phyloP scores from a whole-genome alignment of 2,888 invertebrate species.

The Maniola hyperantus region DNA sequence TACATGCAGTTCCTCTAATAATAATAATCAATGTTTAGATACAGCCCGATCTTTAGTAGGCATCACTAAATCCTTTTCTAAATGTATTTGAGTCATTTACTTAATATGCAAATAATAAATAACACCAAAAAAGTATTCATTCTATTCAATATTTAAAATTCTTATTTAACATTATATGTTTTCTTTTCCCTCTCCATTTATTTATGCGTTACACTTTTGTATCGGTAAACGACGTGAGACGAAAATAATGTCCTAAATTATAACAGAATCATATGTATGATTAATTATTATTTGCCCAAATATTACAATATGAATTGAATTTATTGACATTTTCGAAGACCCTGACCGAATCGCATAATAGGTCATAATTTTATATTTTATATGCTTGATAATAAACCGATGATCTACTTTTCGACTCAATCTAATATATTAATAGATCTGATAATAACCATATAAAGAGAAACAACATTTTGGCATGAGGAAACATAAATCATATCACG shows the following conservation, averaged over 20 bases:
- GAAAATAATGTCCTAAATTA: background rate
- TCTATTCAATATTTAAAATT: no score
- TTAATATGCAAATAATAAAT: no score
- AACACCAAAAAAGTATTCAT: no score
- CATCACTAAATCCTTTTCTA: no score
- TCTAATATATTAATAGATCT: constrained; percentile 1
- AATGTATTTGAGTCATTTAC: no score
- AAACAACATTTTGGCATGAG: background rate
- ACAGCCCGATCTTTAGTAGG: no score
- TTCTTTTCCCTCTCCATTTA: background rate
- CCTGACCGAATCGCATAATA: constrained; percentile 27
- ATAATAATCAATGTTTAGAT: no score
- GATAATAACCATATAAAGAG: background rate
- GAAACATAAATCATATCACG: constrained; percentile 2
- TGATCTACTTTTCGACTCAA: constrained; percentile 9
- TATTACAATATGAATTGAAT: constrained; percentile 24
- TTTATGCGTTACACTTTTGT: no score
- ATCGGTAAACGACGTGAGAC: background rate
- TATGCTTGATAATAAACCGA: constrained; percentile 1
- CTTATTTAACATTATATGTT: background rate
- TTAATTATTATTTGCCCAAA: constrained; percentile 3
- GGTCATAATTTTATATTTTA: constrained; percentile 16
- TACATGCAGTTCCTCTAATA: no score
- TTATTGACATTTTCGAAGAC: constrained; percentile 34
- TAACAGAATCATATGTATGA: background rate